phyloP scores from a whole-genome alignment of 2,888 invertebrate genomes.

The Mesodorylaimus sp. region DNA sequence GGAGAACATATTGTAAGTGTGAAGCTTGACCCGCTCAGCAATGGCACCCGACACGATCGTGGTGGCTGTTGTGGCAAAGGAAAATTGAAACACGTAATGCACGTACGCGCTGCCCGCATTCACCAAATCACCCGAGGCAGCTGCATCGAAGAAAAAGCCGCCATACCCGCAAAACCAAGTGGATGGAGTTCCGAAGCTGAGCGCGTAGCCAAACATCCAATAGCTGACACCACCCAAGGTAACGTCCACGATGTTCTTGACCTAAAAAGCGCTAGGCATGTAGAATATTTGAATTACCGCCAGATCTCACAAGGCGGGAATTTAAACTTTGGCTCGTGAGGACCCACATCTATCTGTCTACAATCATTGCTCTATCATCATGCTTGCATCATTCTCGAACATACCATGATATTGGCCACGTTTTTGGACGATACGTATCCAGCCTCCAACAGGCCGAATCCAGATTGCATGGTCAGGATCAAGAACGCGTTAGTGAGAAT shows the following conservation, averaged over 20 bases:
- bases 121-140: slow-evolving; percentile 40
- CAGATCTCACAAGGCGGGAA: too few species aligned
- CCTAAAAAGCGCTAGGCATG: too few species aligned
- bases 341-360: too few species aligned
- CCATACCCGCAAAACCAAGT: slow-evolving; percentile 68
- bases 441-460: slow-evolving; percentile 78
- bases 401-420: slow-evolving; percentile 89
- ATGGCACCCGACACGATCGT: slow-evolving; percentile 83
- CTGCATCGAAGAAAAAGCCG: slow-evolving; percentile 59
- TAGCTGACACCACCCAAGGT: slow-evolving; percentile 74
- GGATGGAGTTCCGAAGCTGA: slow-evolving; percentile 52
- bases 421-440: slow-evolving; percentile 61
- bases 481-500: slow-evolving; percentile 70
- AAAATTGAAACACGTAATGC: slow-evolving; percentile 64
- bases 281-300: too few species aligned
- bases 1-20: slow-evolving; percentile 28
- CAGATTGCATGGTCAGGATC: slow-evolving; percentile 78
- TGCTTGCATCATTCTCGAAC: too few species aligned
- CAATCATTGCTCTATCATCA: too few species aligned
- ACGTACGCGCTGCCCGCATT: slow-evolving; percentile 54
- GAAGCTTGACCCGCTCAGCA: slow-evolving; percentile 47
- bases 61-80: slow-evolving; percentile 71
- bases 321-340: too few species aligned
- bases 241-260: slow-evolving; percentile 81
- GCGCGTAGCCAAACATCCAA: slow-evolving; percentile 77